Evolutionary conservation across 2,113 vertebrate genomes (phyloP), one percentile per base, ranked within the genome.

Genomic region (Hemicordylus capensis): DNA sequence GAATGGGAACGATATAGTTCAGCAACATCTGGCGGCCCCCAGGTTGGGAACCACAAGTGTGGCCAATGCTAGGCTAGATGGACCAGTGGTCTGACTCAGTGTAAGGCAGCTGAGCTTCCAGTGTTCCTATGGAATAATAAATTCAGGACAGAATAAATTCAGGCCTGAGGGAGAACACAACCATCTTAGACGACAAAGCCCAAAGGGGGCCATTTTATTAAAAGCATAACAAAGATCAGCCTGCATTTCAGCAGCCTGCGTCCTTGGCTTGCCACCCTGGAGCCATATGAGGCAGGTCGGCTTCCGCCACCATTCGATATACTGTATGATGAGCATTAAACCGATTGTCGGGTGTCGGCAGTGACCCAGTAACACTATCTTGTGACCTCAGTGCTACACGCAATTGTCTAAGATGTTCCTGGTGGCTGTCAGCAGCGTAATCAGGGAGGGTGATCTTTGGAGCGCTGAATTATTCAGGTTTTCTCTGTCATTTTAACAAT

Each of bases 351-450:
- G 77, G 14, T 69, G 74, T 31, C 76, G 82, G 81, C 73, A 51
- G 67, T 85, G 87, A 77, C 75, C 78, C 77, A 80, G 66, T 77
- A 88, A 89, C 42, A 42, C 34, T 24, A 69, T 84, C 87, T 90
- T 81, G 44, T 69, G 5, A 54, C 70, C 89, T 63, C 67, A 81
- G 70, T 61, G 61, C 11, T 83, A 31, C 87, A 15, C 20, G 9
- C 74, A 75, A 73, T 76, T 81, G 64, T 54, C 58, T 44, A 31
- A 73, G 80, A 78, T 61, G 85, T 54, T 91, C 89, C 64, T 91
- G 39, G 76, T 61, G 88, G 22, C 79, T 89, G 54, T 84, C 80
- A 84, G 31, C 66, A 15, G 75, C n/a, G 10, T 0, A 81, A 31
- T 87, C 77, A 69, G 64, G 48, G 75, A 46, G 44, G 80, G n/a